Percentiles rank a stretch among this genome's conserved stretches.
phyloP scores from a whole-genome alignment of 92 coral and sea anemone genomes.

The Bergia puertoricense region DNA sequence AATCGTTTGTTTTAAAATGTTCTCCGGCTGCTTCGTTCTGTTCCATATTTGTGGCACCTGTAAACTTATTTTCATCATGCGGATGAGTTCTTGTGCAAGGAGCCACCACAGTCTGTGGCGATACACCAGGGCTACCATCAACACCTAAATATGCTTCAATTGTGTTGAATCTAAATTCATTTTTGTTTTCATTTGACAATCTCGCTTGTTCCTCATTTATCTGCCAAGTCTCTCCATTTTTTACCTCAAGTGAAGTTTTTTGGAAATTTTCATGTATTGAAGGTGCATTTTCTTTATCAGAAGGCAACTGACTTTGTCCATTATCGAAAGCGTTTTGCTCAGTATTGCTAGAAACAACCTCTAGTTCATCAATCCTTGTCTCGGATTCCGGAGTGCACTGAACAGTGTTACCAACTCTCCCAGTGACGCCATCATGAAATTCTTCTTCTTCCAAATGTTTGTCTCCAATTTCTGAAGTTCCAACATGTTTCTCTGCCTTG shows the following conservation, averaged over 20 bases:
- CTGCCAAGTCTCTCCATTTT: background rate
- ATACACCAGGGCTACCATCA: background rate
- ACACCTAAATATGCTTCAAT: slow-evolving; percentile 40
- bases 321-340: background rate
- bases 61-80: background rate
- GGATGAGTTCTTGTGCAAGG: background rate
- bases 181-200: background rate
- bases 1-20: background rate
- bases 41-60: background rate
- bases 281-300: background rate
- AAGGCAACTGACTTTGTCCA: background rate
- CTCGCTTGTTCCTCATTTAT: background rate
- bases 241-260: background rate
- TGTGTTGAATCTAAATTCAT: slow-evolving; percentile 30
- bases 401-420: background rate
- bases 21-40: background rate
- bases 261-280: background rate
- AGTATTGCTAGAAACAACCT: background rate
- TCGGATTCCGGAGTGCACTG: background rate
- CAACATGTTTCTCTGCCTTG: slow-evolving; percentile 1
- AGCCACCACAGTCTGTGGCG: background rate
- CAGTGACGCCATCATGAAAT: background rate
- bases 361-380: background rate
- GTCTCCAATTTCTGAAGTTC: background rate
- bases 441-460: background rate